phyloP scores from a whole-genome alignment of 1,140 invertebrate species.

The Drosophila pachea region DNA sequence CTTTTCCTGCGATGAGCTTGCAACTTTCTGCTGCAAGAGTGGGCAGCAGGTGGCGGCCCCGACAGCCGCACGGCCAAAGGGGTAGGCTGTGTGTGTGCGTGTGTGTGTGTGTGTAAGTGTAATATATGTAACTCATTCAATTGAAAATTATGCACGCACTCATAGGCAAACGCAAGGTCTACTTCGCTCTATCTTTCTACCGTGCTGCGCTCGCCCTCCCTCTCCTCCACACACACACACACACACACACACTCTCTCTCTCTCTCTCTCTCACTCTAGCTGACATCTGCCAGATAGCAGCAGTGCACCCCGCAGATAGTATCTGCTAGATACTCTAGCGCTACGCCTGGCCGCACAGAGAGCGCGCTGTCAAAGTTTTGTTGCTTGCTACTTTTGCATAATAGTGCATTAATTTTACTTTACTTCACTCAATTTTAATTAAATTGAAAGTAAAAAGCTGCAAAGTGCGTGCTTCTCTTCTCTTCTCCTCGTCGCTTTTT shows the following conservation, averaged over 20 bases:
- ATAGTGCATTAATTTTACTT: constrained; percentile 56
- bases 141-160: constrained; percentile 51
- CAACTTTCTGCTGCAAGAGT: constrained; percentile 35
- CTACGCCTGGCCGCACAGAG: constrained; percentile 35
- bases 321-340: constrained; percentile 34
- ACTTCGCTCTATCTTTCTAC: not conserved
- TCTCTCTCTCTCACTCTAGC: not conserved
- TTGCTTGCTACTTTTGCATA: constrained; percentile 48
- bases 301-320: constrained; percentile 3
- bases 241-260: not conserved
- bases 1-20: constrained; percentile 36
- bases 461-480: constrained; percentile 5
- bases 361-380: constrained; percentile 39
- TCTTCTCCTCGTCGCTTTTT: not conserved
- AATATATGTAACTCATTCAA: constrained; percentile 32
- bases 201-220: not conserved
- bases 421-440: constrained; percentile 51
- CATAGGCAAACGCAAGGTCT: constrained; percentile 9
- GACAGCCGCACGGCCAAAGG: constrained; percentile 26
- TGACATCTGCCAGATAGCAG: not conserved
- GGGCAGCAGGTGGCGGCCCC: constrained; percentile 30
- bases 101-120: not conserved
- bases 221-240: no score
- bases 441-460: constrained; percentile 55
- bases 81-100: not conserved